Conservation (phyloP, 2,113 vertebrate genomes). For the Anolis carolinensis region DNA sequence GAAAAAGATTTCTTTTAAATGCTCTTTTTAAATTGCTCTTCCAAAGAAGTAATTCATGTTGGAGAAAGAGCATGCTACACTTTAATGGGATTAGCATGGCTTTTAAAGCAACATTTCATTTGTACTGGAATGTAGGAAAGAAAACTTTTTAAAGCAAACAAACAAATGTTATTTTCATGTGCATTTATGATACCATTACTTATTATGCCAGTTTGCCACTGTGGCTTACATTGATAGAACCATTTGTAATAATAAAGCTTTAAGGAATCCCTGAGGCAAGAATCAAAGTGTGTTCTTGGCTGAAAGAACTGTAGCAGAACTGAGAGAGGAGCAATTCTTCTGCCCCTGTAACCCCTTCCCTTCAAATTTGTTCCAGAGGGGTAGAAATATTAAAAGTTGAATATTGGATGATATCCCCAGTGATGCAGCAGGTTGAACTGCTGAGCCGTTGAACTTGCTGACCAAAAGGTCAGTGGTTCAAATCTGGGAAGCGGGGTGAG, state of each 20-base stretch:
- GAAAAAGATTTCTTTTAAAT: conserved; percentile 2
- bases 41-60: conserved; percentile 1
- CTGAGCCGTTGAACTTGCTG: no score
- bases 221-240: background rate
- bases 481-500: no score
- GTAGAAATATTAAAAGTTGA: no score
- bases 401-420: no score
- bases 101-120: background rate
- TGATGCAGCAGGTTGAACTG: no score
- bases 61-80: background rate
- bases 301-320: background rate
- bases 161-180: background rate
- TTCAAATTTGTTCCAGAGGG: no score
- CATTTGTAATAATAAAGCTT: background rate
- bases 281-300: background rate
- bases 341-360: no score
- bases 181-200: background rate
- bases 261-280: background rate
- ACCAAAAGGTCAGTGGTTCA: no score
- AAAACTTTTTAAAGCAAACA: background rate
- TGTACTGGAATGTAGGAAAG: conserved; percentile 2
- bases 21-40: background rate
- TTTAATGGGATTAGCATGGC: background rate
- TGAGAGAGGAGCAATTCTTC: background rate
- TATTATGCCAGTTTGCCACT: background rate